These are phyloP conservation scores for Neria commutata DNA, from an alignment of 2,888 invertebrate species.

Conservation along the genomic window DNA sequence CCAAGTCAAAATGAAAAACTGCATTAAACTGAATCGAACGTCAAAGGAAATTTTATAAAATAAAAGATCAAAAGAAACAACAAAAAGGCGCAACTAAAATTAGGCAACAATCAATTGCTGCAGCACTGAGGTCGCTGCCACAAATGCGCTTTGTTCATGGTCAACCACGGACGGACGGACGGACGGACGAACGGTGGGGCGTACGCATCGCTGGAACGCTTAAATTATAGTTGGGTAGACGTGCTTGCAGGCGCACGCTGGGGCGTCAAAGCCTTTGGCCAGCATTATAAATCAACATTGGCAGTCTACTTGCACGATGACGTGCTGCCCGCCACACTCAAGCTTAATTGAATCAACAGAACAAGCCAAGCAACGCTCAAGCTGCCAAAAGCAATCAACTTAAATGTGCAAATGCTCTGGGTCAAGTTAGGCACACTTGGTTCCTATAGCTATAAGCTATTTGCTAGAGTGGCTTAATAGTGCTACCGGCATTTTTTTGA, in stretches of 20 bases:
- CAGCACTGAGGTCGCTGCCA: background rate
- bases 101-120: background rate
- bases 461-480: too few relatives aligned
- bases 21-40: constrained; percentile 18
- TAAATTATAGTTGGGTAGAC: background rate
- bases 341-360: constrained; percentile 2
- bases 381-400: background rate
- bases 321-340: background rate
- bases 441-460: too few relatives aligned
- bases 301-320: background rate
- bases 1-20: background rate
- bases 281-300: constrained; percentile 45
- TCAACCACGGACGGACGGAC: constrained; percentile 37
- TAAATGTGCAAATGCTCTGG: background rate
- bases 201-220: constrained; percentile 28
- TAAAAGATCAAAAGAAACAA: background rate
- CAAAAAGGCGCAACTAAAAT: background rate
- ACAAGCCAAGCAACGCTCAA: too few relatives aligned
- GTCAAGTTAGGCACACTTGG: constrained; percentile 12
- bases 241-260: constrained; percentile 34
- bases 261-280: constrained; percentile 49
- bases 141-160: constrained; percentile 40
- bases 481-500: too few relatives aligned
- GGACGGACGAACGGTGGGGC: constrained; percentile 44
- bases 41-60: constrained; percentile 39